These are phyloP conservation scores for Carassius gibelio DNA, from an alignment of 2,113 vertebrate genomes.

Conservation along the genomic window DNA sequence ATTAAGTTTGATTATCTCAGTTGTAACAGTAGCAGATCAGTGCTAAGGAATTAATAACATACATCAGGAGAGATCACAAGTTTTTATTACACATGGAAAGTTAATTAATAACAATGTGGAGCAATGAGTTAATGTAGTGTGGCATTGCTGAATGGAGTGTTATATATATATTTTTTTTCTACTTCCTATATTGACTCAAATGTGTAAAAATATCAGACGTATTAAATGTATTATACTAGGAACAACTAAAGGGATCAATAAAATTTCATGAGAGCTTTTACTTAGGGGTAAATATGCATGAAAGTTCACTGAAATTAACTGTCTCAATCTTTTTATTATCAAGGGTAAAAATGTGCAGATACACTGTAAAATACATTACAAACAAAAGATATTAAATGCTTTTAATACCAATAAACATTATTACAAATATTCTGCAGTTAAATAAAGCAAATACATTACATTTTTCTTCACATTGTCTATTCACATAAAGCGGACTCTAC, in stretches of 20 bases:
- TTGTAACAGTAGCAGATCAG: constrained; percentile 8
- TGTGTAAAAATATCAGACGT: not conserved
- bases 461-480: not conserved
- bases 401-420: not conserved
- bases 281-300: not conserved
- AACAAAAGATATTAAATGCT: not conserved
- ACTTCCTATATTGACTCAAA: not conserved
- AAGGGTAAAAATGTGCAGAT: not conserved
- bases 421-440: not conserved
- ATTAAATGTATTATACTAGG: not conserved
- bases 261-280: not conserved
- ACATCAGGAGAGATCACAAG: not conserved
- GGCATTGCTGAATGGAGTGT: not conserved
- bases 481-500: not conserved
- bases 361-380: not conserved
- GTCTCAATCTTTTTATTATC: not conserved
- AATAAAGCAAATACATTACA: not conserved
- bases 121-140: not conserved
- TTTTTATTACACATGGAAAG: not conserved
- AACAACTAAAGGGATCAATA: not conserved
- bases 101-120: not conserved
- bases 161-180: not conserved
- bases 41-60: not conserved
- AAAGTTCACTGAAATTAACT: not conserved
- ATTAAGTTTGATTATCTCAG: not conserved